Base-by-base conservation (phyloP, 2,888 invertebrate species). In the Beris morrisii region DNA sequence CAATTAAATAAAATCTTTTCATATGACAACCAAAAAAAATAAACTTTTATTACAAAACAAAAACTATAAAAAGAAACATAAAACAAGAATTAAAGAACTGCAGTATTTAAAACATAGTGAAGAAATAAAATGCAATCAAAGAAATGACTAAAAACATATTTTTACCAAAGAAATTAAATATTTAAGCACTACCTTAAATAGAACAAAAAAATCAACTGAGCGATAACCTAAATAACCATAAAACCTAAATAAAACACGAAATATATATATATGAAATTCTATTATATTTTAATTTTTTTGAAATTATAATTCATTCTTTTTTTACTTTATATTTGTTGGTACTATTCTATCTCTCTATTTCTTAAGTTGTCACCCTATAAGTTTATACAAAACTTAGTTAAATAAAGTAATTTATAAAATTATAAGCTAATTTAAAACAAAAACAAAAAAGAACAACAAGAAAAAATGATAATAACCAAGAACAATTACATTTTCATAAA, bases 1-100 rank as follows among this genome's bases (percentile, higher is more conserved):
- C 71, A 67, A 46, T 46, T 45, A 69, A 65, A 67, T 58, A 70
- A 69, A 72, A 67, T 67, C 66, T 71, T 70, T 70, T 66, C 70
- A 55, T 69, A 67, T 65, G 52, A 67, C 44, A 32, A 56, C 31
- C 43, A 54, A 67, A 64, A 30, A 12, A 59, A 58, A n/a, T 13
- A n/a, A 56, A 53, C 31, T 57, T 55, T 48, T 32, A 66, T 43
- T 48, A 50, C 38, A 38, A 38, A 38, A 38, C 9, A 22, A 22
- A 59, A 56, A 57, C 66, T 67, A 63, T 64, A 55, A 68, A 57
- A 70, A 67, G 54, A 56, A 72, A 70, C 28, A 67, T 69, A 69
- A 46, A 64, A 32, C 54, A 64, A 44, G 55, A 71, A 70, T 66
- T 57, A 50, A 67, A 66, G 65, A 69, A 67, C 67, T 57, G 64